A percentile compares a stretch with the other conserved stretches of the same genome.
These are phyloP conservation scores for Heliconius ismenius DNA, from an alignment of 2,888 invertebrate species.

Conservation along the genomic window DNA sequence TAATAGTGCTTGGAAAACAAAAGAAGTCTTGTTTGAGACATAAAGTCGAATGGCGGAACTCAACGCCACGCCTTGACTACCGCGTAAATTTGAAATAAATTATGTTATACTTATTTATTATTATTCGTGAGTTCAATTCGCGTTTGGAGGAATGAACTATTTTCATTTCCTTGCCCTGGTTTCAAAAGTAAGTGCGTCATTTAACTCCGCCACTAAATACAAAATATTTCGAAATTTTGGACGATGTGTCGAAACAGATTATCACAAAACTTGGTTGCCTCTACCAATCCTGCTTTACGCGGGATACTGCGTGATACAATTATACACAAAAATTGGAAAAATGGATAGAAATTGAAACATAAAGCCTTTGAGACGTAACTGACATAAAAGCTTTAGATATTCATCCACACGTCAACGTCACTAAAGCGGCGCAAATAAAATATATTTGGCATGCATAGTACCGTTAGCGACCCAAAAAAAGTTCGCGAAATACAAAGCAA, in stretches of 20 bases:
- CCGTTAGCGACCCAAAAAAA: conserved; percentile 52
- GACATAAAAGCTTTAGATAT: neutral
- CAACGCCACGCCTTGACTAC: neutral
- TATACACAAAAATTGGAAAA: neutral
- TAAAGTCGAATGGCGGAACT: neutral
- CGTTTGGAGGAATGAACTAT: neutral
- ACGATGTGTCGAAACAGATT: neutral
- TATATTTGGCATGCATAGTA: conserved; percentile 44
- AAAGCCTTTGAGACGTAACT: neutral
- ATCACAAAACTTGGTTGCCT: neutral
- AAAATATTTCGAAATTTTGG: neutral
- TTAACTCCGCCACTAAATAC: neutral
- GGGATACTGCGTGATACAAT: neutral
- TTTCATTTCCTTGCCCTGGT: neutral
- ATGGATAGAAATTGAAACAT: neutral
- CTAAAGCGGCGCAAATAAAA: conserved; percentile 34
- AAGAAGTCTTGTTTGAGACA: neutral
- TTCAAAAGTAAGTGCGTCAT: neutral
- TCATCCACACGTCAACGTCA: conserved; percentile 16
- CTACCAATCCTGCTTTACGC: neutral
- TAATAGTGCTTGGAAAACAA: neutral
- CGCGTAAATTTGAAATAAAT: too few species aligned
- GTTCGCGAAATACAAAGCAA: conserved; percentile 42
- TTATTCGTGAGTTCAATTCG: neutral
- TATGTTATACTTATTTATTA: too few species aligned